Conservation (phyloP, 1,140 invertebrate species). For the Nasonia giraulti region DNA sequence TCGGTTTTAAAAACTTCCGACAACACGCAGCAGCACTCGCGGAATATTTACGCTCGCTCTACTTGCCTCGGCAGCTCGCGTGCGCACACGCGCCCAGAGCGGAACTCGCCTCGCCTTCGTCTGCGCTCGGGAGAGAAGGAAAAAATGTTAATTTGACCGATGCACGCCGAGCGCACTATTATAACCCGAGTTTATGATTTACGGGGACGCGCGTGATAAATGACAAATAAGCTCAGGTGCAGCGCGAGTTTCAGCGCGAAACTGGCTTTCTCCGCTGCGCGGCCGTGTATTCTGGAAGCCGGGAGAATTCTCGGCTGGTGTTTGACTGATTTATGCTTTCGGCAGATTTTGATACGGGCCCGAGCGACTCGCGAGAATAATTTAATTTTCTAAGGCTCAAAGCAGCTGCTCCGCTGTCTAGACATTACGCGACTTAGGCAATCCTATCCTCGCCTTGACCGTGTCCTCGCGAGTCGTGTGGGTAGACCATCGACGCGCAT, state of each 20-base stretch:
- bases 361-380: too few species aligned
- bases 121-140: neutral
- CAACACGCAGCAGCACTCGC: neutral
- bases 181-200: neutral
- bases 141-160: conserved; percentile 20
- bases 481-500: too few species aligned
- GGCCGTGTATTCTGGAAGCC: neutral
- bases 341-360: too few species aligned
- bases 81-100: neutral
- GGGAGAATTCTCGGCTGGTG: too few species aligned
- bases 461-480: neutral
- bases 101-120: conserved; percentile 20
- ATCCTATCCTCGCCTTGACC: neutral
- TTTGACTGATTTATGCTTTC: neutral
- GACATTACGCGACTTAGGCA: too few species aligned
- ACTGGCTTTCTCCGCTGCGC: too few species aligned
- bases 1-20: conserved; percentile 7
- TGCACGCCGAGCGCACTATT: neutral
- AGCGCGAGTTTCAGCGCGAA: too few species aligned
- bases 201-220: neutral
- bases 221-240: neutral
- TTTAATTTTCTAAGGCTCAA: too few species aligned
- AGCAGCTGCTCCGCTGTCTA: too few species aligned
- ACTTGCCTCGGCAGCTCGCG: neutral
- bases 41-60: conserved; percentile 24